Evolutionary conservation across 2,797 vertebrate species (phyloP), one percentile per base, ranked within the genome.

Genomic region (Lepilemur septentrionalis): DNA sequence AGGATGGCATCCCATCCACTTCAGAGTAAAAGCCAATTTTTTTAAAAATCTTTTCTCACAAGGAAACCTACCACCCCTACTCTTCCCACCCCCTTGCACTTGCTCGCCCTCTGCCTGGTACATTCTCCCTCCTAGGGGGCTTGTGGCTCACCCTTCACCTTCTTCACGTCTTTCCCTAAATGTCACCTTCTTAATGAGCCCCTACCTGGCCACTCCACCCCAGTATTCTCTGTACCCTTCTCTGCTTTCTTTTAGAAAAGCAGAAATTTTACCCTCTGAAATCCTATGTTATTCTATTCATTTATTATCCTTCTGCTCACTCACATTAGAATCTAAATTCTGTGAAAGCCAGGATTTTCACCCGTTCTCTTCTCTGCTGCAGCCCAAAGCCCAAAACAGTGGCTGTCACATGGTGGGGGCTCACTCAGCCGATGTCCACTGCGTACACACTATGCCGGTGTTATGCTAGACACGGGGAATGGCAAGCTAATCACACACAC

Each of bases 261-360:
- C 17, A 81, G 46, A 55, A 81, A 57, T 48, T 79, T 32, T 52
- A 67, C 9, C 35, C 38, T 93, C 32, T 87, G 28, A 79, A 89
- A 75, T 80, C 43, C 23, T 14, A 11, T 0, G 6, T 35, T 35
- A 35, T 63, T 25, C 70, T 52, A 81, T 9, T 83, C 41, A 41
- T 82, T 83, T 72, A 41, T 59, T 84, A 18, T 32, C 35, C 23
- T 73, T 46, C 20, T 38, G 38, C 17, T 70, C 52, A 55, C 3
- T 22, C 23, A 38, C 35, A 61, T 46, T 57, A 93, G 46, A 94
- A 84, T 76, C 57, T 81, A 72, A 80, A 48, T 18, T 89, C 61
- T 20, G 1, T 7, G 7, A 72, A 12, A 91, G 48, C 18, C 32
- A 30, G 13, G 14, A 46, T 55, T 85, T 84, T 76, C 7, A 28